Conservation (phyloP, 2,888 invertebrate species). For the Actias luna region DNA sequence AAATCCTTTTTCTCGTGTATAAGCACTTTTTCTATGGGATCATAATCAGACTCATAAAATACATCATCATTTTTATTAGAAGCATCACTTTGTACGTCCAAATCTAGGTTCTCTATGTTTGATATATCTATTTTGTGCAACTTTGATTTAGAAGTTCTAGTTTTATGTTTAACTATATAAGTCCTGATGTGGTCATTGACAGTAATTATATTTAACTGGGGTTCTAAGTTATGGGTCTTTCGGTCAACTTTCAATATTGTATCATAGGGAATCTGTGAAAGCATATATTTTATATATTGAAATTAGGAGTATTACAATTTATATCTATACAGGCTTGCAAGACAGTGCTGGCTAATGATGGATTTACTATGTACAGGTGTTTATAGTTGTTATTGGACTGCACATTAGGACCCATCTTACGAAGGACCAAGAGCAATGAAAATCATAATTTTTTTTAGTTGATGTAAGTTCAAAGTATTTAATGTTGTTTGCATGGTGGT, state of each 20-base stretch:
- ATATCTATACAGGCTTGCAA: no score
- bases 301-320: not conserved
- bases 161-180: not conserved
- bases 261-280: conserved; percentile 21
- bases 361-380: no score
- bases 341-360: no score
- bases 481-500: no score
- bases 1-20: not conserved
- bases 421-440: no score
- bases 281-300: not conserved
- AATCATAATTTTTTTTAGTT: no score
- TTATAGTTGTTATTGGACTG: no score
- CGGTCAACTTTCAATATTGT: conserved; percentile 6
- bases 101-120: not conserved
- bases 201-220: not conserved
- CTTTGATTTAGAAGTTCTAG: not conserved
- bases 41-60: not conserved
- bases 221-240: not conserved
- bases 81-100: not conserved
- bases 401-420: no score
- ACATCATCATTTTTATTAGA: not conserved
- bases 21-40: conserved; percentile 1
- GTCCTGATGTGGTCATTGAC: not conserved
- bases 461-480: no score
- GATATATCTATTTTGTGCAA: not conserved